Percentiles rank a stretch among this genome's conserved stretches.
Conservation (phyloP, 2,113 vertebrate genomes). For the western clawed frog (Xenopus tropicalis) region UCB_Xtro_10.0 CM004450.2:145158501-145159000, state of each 20-base stretch:
- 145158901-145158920: conserved; percentile 15
- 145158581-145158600: conserved; percentile 28
- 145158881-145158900: conserved; percentile 22
- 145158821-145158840: conserved; percentile 8
- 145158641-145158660: neutral
- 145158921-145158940: conserved; percentile 47
- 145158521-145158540: conserved; percentile 19
- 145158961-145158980: conserved; percentile 11
- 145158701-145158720: conserved; percentile 46
- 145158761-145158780: conserved; percentile 15
- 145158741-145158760: neutral
- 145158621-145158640: neutral
- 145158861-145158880: neutral
- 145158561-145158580: conserved; percentile 18
- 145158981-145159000: conserved; percentile 42
- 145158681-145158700: conserved; percentile 11
- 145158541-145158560: conserved; percentile 19
- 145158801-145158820: neutral
- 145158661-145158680: conserved; percentile 38
- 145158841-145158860: conserved; percentile 6
- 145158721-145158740: conserved; percentile 14
- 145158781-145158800: conserved; percentile 12
- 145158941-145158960: conserved; percentile 45
- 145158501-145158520: conserved; percentile 38
- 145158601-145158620: neutral